These are phyloP conservation scores for Phthorimaea operculella DNA, from an alignment of 1,140 invertebrate genomes.

Conservation along the genomic window DNA sequence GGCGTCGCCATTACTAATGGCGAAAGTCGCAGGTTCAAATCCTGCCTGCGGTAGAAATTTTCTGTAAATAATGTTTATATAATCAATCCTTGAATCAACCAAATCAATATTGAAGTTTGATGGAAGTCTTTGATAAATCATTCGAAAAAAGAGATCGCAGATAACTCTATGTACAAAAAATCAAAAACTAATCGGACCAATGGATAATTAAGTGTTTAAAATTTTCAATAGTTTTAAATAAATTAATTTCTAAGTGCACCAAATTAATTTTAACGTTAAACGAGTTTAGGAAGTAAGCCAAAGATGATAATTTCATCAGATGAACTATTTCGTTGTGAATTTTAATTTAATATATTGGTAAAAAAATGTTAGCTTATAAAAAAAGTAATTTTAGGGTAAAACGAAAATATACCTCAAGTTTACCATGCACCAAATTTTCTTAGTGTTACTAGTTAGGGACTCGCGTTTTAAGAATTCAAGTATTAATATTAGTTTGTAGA, in stretches of 20 bases:
- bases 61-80: too few relatives aligned
- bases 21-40: too few relatives aligned
- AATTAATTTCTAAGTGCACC: conserved; percentile 37
- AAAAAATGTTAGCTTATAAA: conserved; percentile 10
- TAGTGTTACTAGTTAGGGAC: conserved; percentile 36
- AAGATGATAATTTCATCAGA: conserved; percentile 63
- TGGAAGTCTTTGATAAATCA: too few relatives aligned
- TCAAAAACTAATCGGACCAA: neutral
- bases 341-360: conserved; percentile 50
- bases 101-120: too few relatives aligned
- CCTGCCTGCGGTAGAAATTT: too few relatives aligned
- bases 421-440: conserved; percentile 63
- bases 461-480: conserved; percentile 8
- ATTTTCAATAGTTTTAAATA: conserved; percentile 2
- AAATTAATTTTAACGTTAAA: conserved; percentile 40
- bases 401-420: conserved; percentile 60
- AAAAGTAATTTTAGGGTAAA: conserved; percentile 18
- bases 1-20: too few relatives aligned
- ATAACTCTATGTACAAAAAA: too few relatives aligned
- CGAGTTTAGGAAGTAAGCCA: conserved; percentile 49
- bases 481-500: conserved; percentile 24
- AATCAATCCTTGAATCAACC: too few relatives aligned
- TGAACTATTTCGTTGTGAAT: conserved; percentile 43
- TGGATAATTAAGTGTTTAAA: conserved; percentile 2
- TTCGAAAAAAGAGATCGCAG: too few relatives aligned